A percentile compares a stretch with the other conserved stretches of the same genome.
These are phyloP conservation scores for Melinaea marsaeus DNA, from an alignment of 2,888 invertebrate genomes.

Conservation along the genomic window DNA sequence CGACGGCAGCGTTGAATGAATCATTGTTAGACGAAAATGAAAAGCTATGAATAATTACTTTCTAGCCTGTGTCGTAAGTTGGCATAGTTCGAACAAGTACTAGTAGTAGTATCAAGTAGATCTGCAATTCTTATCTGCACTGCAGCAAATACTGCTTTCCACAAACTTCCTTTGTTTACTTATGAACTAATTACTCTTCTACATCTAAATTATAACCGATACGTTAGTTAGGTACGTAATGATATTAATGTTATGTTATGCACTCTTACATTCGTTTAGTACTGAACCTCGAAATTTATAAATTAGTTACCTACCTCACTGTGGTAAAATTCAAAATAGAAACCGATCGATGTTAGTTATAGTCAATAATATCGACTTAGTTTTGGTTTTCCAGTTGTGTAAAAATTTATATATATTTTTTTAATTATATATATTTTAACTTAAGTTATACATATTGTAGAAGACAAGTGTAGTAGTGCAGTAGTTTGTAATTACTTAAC, in stretches of 20 bases:
- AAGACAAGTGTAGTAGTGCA: no score
- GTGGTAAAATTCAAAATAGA: no score
- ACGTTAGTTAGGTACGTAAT: background rate
- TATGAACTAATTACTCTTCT: slow-evolving; percentile 27
- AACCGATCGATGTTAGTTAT: no score
- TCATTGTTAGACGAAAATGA: slow-evolving; percentile 8
- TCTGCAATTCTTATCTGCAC: slow-evolving; percentile 39
- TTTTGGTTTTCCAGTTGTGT: no score
- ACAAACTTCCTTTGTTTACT: slow-evolving; percentile 37
- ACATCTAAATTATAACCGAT: background rate
- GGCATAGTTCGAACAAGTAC: slow-evolving; percentile 25
- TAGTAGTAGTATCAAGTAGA: slow-evolving; percentile 23
- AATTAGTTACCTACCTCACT: no score
- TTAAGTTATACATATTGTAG: no score
- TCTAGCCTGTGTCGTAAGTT: slow-evolving; percentile 23
- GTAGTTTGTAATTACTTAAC: background rate
- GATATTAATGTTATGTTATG: background rate
- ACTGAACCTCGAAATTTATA: no score
- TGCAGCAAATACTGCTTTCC: slow-evolving; percentile 39
- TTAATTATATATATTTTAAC: no score
- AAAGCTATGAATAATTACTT: slow-evolving; percentile 20
- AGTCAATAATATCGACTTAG: no score
- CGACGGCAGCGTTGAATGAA: slow-evolving; percentile 2
- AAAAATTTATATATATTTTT: no score
- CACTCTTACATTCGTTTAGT: no score